Conservation (phyloP, 2,113 vertebrate genomes). For the Danio rerio region GRCz12tu NC_133190.1:43392001-43392500, state of each 20-base stretch:
- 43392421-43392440: constrained; percentile 31
- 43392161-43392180: constrained; percentile 62
- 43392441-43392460: constrained; percentile 2
- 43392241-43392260: constrained; percentile 51
- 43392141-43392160: constrained; percentile 51
- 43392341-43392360: constrained; percentile 14
- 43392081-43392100: constrained; percentile 23
- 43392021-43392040: constrained; percentile 59
- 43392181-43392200: constrained; percentile 65
- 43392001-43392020: constrained; percentile 33
- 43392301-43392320: constrained; percentile 7
- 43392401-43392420: constrained; percentile 7
- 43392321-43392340: constrained; percentile 17
- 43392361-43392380: constrained; percentile 2
- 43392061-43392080: constrained; percentile 62
- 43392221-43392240: constrained; percentile 55
- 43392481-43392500: not conserved
- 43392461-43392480: not conserved
- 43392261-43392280: constrained; percentile 39
- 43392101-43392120: constrained; percentile 52
- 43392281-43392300: not conserved
- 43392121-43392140: constrained; percentile 57
- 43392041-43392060: constrained; percentile 77
- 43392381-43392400: constrained; percentile 19
- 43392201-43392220: constrained; percentile 63